phyloP scores from a whole-genome alignment of 2,113 vertebrate genomes.

The Scytalopus superciliaris region DNA sequence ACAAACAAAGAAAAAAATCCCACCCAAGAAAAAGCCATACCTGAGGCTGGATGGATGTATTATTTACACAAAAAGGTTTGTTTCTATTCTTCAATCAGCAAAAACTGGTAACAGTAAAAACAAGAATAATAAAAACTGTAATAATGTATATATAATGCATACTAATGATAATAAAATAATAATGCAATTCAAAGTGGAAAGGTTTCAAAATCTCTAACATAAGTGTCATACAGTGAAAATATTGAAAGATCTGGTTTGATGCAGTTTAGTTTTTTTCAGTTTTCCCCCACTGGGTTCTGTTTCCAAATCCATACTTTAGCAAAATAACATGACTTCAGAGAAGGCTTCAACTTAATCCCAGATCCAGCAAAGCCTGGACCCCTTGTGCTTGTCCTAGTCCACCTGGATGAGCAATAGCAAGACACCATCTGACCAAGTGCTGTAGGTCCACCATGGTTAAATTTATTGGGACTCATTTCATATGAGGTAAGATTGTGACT shows the following conservation, averaged over 20 bases:
- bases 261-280: not conserved
- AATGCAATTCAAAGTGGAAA: not conserved
- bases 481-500: not conserved
- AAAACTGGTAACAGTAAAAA: not conserved
- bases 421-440: not conserved
- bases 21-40: not conserved
- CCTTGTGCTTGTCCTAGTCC: not conserved
- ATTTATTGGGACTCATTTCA: not conserved
- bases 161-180: not conserved
- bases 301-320: not conserved
- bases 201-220: not conserved
- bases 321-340: not conserved
- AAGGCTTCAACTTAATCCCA: not conserved
- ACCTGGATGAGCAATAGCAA: not conserved
- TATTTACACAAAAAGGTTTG: not conserved
- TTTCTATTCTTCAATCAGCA: not conserved
- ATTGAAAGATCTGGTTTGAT: not conserved
- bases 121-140: not conserved
- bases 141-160: not conserved
- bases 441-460: not conserved
- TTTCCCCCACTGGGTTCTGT: not conserved
- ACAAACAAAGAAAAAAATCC: accelerated
- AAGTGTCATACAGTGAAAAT: not conserved
- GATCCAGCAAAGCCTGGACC: not conserved
- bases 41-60: not conserved